Conservation (phyloP, 92 coral and sea anemone species). For the Zoanthus solanderi region DNA sequence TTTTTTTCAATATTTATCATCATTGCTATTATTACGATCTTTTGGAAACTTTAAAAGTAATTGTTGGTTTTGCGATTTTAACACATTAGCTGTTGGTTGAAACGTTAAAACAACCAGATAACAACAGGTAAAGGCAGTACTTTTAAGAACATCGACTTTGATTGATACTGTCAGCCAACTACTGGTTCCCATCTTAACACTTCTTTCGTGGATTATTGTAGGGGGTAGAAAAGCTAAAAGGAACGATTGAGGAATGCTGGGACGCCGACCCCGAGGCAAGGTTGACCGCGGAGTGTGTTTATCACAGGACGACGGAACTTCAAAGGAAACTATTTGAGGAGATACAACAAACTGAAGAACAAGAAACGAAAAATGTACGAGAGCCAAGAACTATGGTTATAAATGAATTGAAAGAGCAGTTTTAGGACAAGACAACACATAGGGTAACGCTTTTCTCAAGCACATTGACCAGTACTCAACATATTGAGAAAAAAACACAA, state of each 20-base stretch:
- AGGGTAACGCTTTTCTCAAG: too few species aligned
- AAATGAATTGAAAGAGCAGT: not conserved
- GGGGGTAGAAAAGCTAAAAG: slow-evolving; percentile 53
- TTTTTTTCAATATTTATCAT: too few species aligned
- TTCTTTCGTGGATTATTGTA: not conserved
- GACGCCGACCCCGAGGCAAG: slow-evolving; percentile 92
- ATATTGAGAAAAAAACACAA: too few species aligned
- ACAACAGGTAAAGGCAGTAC: too few species aligned
- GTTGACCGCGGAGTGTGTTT: slow-evolving; percentile 82
- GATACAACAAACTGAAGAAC: not conserved
- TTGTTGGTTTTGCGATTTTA: too few species aligned
- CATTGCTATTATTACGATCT: too few species aligned
- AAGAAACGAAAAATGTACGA: not conserved
- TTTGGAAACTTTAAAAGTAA: too few species aligned
- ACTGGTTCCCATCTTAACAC: not conserved
- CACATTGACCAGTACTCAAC: too few species aligned
- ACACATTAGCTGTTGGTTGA: too few species aligned
- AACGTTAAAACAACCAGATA: too few species aligned
- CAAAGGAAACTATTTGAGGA: not conserved
- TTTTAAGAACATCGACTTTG: too few species aligned
- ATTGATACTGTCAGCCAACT: not conserved
- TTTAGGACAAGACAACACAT: not conserved
- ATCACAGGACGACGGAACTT: slow-evolving; percentile 42
- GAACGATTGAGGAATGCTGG: slow-evolving; percentile 85
- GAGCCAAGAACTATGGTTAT: not conserved